Percentiles rank a stretch among this genome's conserved stretches.
phyloP scores from a whole-genome alignment of 2,113 vertebrate genomes.

The Henicopernis longicauda region DNA sequence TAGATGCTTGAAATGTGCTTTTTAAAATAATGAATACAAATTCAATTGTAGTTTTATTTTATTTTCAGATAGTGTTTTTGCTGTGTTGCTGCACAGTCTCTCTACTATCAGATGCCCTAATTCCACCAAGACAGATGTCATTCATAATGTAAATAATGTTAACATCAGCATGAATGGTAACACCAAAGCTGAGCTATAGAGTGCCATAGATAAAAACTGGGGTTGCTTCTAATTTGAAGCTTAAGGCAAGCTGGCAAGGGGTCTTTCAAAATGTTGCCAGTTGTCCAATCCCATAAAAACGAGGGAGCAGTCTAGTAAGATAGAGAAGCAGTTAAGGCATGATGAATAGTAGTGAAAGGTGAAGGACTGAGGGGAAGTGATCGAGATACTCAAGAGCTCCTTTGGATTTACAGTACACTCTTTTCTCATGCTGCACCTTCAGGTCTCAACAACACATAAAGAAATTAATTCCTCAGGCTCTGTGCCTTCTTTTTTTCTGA shows the following conservation, averaged over 20 bases:
- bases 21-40: not conserved
- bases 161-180: not conserved
- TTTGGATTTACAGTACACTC: not conserved
- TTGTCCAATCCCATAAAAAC: not conserved
- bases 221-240: not conserved
- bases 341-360: not conserved
- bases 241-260: not conserved
- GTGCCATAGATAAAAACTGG: not conserved
- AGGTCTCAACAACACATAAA: not conserved
- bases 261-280: not conserved
- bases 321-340: not conserved
- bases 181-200: not conserved
- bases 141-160: not conserved
- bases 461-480: not conserved
- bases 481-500: not conserved
- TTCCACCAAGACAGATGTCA: not conserved
- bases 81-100: not conserved
- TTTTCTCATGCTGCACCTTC: not conserved
- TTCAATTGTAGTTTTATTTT: not conserved
- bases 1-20: not conserved
- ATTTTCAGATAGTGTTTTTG: not conserved
- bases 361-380: not conserved
- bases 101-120: rapidly evolving
- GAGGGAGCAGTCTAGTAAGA: not conserved
- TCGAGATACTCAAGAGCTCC: not conserved